phyloP scores from a whole-genome alignment of 2,888 invertebrate genomes.

The Coecobrya sp. region DNA sequence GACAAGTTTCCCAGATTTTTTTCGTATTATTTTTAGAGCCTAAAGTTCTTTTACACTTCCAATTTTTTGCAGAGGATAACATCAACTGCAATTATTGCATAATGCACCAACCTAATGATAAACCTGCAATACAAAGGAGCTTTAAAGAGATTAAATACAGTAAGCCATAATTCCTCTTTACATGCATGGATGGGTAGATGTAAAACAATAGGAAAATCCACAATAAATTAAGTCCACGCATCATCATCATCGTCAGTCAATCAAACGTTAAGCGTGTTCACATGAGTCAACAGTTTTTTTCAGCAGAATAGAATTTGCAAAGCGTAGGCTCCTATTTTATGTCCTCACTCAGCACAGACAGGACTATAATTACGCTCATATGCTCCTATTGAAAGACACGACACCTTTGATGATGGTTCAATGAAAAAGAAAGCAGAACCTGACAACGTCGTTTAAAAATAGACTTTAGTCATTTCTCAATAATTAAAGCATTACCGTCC shows the following conservation, averaged over 20 bases:
- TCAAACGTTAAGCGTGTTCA: conserved; percentile 52
- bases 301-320: not conserved
- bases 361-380: conserved; percentile 20
- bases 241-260: conserved; percentile 42
- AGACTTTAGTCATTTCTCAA: conserved; percentile 3
- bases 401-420: conserved; percentile 49
- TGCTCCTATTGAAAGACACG: conserved; percentile 30
- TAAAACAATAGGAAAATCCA: conserved; percentile 44
- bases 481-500: conserved; percentile 41
- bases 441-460: conserved; percentile 3
- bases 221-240: conserved; percentile 39
- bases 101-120: conserved; percentile 1
- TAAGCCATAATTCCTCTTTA: conserved; percentile 46
- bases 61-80: conserved; percentile 3
- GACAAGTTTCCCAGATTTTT: not conserved
- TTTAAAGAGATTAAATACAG: conserved; percentile 42
- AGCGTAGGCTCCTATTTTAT: not conserved
- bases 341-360: not conserved
- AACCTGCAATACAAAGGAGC: conserved; percentile 6
- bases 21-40: conserved; percentile 35
- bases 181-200: not conserved
- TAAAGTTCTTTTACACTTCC: not conserved
- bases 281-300: conserved; percentile 50
- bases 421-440: conserved; percentile 42
- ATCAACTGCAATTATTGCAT: conserved; percentile 37